Base-by-base conservation (phyloP, 2,888 invertebrate genomes). In the Dilophus febrilis region DNA sequence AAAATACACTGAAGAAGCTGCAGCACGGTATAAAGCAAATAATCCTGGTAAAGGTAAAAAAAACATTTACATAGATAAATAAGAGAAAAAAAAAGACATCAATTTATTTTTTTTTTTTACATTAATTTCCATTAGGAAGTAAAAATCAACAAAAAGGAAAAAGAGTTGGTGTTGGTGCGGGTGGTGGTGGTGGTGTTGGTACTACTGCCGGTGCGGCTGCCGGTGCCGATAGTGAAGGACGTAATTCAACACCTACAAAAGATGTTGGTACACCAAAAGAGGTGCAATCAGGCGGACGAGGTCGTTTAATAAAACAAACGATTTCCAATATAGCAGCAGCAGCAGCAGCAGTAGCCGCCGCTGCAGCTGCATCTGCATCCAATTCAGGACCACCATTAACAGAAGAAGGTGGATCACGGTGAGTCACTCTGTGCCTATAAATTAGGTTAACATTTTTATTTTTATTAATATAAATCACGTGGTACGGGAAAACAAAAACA, bases 1-100 rank as follows among this genome's bases (percentile, higher is more conserved):
- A 41, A 92, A 91, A 58, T 85, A 79, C 57, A 91, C 85, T 63
- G 90, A 91, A 53, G 88, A 90, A 57, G 74, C 91, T 7, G 76
- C 79, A 53, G 75, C 77, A 54, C 82, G 84, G 4, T 84, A 85
- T 54, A 75, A 78, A 11, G 75, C 74, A 35, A 67, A 72, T 37
- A 78, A 77, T 53, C 79, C 77, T 59, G 67, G 72, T 70, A 59
- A 14, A 26, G n/a, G 10, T 8, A 35, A 35, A 19, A 22, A 51
- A 7, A 13, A 19, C 11, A 13, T n/a, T 11, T n/a, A n/a, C n/a
- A n/a, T n/a, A n/a, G n/a, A n/a, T n/a, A n/a, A n/a, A 32, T 26
- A 32, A 40, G 28, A 31, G 13, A 14, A 31, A 36, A 42, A 14
- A n/a, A 17, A 38, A 28, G 38, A 38, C 17, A 33, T 33, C 6